Evolutionary conservation across 2,888 invertebrate genomes (phyloP).

Genomic region (Rugalucina vietnamica): DNA sequence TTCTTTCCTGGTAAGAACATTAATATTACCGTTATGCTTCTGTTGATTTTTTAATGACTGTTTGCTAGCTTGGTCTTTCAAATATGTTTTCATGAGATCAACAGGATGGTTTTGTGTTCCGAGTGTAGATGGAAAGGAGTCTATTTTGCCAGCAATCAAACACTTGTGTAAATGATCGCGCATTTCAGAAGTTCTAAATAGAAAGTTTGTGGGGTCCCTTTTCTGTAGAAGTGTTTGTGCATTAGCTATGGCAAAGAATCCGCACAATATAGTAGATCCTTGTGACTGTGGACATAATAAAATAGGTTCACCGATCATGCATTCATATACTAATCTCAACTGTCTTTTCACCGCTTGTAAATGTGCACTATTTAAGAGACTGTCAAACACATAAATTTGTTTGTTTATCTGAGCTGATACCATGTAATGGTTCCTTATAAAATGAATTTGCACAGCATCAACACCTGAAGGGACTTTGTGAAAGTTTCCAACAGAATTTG

Average conservation of each 20-base stretch:
- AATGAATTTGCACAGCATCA: neutral
- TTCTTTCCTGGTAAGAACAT: neutral
- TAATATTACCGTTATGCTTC: neutral
- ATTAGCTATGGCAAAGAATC: conserved; percentile 15
- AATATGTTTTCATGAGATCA: neutral
- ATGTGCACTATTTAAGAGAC: neutral
- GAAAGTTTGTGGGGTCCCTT: neutral
- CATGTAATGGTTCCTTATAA: neutral
- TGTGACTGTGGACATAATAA: conserved; percentile 25
- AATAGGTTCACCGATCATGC: neutral
- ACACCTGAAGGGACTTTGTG: neutral
- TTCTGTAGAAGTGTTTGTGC: conserved; percentile 5
- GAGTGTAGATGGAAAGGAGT: neutral
- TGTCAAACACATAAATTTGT: neutral
- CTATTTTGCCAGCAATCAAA: neutral
- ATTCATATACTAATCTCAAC: neutral
- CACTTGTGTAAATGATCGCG: neutral
- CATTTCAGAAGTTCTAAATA: neutral
- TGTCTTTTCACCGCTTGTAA: neutral
- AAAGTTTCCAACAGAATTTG: neutral
- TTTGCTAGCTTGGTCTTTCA: neutral
- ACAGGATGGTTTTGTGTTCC: neutral
- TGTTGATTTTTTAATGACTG: neutral
- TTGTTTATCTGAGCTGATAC: neutral
- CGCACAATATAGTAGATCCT: conserved; percentile 18